Evolutionary conservation across 2,888 invertebrate species (phyloP), one percentile per base, ranked within the genome.

Genomic region (Lasius platythorax): DNA sequence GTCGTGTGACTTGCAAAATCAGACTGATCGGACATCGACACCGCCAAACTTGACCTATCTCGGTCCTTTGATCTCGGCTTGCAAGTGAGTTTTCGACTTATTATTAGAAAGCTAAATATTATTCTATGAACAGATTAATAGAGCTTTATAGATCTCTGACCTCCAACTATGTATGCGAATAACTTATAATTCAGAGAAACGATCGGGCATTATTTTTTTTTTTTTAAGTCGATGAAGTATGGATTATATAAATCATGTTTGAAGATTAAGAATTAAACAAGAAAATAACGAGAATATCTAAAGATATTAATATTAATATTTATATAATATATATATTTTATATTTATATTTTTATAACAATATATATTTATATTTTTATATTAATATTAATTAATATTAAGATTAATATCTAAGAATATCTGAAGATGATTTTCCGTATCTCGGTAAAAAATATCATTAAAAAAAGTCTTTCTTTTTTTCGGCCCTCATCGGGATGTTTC

Each of bases 21-120:
- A 88, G 23, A 56, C 33, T 3, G 86, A 89, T 82, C 91, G 91
- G 70, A 89, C 87, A 67, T 91, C 92, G 15, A 91, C 87, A 18
- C 79, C 91, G 4, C 92, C 93, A 43, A 91, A 91, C 70, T 92
- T 90, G 84, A 87, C 92, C 18, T 90, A 93, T 85, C 91, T 94
- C 56, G 94, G 94, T 8, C 92, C 93, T 40, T 86, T 95, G 88
- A 92, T 95, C 87, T 94, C 95, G 3, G 94, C 93, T 15, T 95
- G 95, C 95, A 94, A 93, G 95, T 95, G 87, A 91, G 91, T 75
- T 82, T 70, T 46, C 37, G 2, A 12, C 12, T 56, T 28, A 6
- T n/a, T 18, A 43, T 9, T 23, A 56, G 3, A 40, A 56, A 68
- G 11, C 23, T 33, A 43, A 56, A 28, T 56, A 43, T 56, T 37